phyloP scores from a whole-genome alignment of 1,140 invertebrate species.

The Gerris buenoi region DNA sequence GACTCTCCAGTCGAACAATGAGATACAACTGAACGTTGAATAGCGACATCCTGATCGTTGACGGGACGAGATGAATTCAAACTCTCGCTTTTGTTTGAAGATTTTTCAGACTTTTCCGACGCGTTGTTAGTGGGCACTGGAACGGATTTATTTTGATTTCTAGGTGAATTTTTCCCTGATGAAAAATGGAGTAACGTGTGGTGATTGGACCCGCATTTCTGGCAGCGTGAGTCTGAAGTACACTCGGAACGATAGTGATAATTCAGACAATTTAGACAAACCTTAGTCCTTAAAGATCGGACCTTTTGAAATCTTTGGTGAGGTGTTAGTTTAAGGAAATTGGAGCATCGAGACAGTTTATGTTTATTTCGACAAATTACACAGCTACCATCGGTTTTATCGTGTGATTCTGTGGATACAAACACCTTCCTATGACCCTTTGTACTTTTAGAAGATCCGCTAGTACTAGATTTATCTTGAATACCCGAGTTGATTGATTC shows the following conservation, averaged over 20 bases:
- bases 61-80: too few relatives aligned
- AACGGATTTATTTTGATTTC: too few relatives aligned
- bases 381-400: neutral
- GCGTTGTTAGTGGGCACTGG: too few relatives aligned
- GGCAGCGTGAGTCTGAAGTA: neutral
- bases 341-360: neutral
- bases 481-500: neutral
- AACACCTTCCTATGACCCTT: neutral
- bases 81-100: too few relatives aligned
- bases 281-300: neutral
- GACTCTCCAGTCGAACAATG: neutral
- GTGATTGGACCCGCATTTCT: neutral
- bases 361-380: neutral
- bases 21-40: too few relatives aligned
- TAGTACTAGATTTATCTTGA: neutral
- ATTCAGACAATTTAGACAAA: neutral
- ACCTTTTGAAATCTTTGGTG: neutral
- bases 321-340: neutral
- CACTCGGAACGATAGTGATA: neutral
- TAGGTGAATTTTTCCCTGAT: neutral
- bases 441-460: neutral
- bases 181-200: neutral
- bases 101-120: too few relatives aligned
- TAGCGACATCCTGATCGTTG: too few relatives aligned
- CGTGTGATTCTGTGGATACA: neutral